Percentiles rank a stretch among this genome's conserved stretches.
Evolutionary conservation across 2,888 invertebrate genomes (phyloP).

Genomic region (Phortica magna): DNA sequence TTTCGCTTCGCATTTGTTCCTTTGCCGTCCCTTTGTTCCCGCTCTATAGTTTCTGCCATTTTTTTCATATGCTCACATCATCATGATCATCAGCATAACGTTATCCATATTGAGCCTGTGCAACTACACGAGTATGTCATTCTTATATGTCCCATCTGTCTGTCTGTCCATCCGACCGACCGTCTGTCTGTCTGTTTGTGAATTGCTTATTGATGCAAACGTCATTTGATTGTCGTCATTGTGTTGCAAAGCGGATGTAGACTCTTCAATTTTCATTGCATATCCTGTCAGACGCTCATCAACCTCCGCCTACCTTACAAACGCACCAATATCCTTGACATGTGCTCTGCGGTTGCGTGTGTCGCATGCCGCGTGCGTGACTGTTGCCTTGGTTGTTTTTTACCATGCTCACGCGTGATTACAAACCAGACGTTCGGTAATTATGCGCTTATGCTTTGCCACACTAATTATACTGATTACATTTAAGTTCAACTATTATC

Average conservation of each 20-base stretch:
- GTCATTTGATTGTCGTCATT: conserved; percentile 76
- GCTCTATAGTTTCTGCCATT: conserved; percentile 15
- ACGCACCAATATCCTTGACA: conserved; percentile 43
- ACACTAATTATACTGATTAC: conserved; percentile 24
- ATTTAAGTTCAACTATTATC: background rate
- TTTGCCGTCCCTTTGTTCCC: conserved; percentile 27
- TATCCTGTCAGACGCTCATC: conserved; percentile 55
- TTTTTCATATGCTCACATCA: background rate
- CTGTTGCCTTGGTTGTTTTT: background rate
- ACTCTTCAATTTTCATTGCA: conserved; percentile 71
- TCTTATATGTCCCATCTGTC: conserved; percentile 16
- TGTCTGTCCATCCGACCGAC: conserved; percentile 35
- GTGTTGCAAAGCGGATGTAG: conserved; percentile 63
- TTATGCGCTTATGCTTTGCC: conserved; percentile 27
- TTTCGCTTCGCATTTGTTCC: conserved; percentile 44
- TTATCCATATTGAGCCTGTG: conserved; percentile 36
- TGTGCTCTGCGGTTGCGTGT: conserved; percentile 62
- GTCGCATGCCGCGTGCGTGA: conserved; percentile 2
- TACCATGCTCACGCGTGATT: background rate
- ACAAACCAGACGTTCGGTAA: conserved; percentile 13
- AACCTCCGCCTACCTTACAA: background rate
- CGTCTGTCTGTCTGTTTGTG: conserved; percentile 53
- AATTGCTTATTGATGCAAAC: conserved; percentile 75
- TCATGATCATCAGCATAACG: conserved; percentile 23
- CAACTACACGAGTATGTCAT: background rate